phyloP scores from a whole-genome alignment of 2,888 invertebrate species.

The Hecatera dysodea region DNA sequence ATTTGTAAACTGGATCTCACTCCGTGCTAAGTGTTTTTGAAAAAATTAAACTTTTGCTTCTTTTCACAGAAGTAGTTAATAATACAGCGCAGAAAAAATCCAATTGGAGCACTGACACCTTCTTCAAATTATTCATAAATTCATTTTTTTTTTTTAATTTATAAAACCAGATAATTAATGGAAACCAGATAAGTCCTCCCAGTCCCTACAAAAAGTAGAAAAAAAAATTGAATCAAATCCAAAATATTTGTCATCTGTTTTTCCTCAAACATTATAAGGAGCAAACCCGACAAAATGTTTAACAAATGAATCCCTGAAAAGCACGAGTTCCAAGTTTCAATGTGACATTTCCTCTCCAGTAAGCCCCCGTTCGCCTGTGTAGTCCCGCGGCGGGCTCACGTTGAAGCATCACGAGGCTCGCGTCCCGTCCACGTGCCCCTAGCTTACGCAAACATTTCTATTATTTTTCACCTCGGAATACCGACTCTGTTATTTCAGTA shows the following conservation, averaged over 20 bases:
- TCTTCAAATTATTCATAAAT: conserved; percentile 29
- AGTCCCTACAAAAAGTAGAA: too few relatives aligned
- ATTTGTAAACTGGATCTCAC: conserved; percentile 65
- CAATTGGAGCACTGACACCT: conserved; percentile 61
- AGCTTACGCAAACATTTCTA: conserved; percentile 75
- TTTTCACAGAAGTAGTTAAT: conserved; percentile 40
- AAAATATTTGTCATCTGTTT: not conserved
- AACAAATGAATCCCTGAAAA: conserved; percentile 41
- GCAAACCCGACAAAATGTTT: conserved; percentile 24
- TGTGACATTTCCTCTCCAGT: conserved; percentile 55
- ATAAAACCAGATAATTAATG: not conserved
- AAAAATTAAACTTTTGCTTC: conserved; percentile 12
- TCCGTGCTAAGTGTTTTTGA: conserved; percentile 55
- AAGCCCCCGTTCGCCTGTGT: conserved; percentile 54
- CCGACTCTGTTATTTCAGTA: conserved; percentile 60
- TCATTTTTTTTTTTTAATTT: not conserved
- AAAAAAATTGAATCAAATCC: not conserved
- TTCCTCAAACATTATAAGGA: conserved; percentile 24
- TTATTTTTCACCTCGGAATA: conserved; percentile 71
- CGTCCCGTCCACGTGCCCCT: conserved; percentile 71
- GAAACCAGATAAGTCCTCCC: too few relatives aligned
- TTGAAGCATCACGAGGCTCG: conserved; percentile 79
- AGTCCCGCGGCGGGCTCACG: conserved; percentile 74
- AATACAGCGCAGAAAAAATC: conserved; percentile 30
- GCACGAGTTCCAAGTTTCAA: conserved; percentile 45